These are phyloP conservation scores for Chlorops oryzae DNA, from an alignment of 1,140 invertebrate species.

Conservation along the genomic window DNA sequence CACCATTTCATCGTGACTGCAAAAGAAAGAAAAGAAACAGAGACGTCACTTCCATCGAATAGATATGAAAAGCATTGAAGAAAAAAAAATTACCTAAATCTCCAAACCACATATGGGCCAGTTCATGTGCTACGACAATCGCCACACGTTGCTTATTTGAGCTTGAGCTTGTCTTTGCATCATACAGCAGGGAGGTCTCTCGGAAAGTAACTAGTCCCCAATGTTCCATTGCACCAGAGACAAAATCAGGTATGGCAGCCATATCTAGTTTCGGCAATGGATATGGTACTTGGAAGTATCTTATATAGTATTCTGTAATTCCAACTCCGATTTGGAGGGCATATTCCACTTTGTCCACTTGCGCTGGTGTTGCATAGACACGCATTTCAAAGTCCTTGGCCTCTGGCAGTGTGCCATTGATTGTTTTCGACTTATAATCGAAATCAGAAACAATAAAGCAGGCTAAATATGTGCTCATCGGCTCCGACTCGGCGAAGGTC, in stretches of 20 bases:
- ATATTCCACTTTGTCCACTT: constrained; percentile 72
- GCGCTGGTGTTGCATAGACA: constrained; percentile 67
- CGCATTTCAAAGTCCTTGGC: constrained; percentile 57
- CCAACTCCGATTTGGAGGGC: constrained; percentile 70
- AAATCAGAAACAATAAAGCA: constrained; percentile 92
- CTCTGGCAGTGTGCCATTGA: constrained; percentile 51
- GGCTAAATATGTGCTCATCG: constrained; percentile 88
- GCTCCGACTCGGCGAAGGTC: constrained; percentile 71
- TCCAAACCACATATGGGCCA: constrained; percentile 91
- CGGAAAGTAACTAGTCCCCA: constrained; percentile 82
- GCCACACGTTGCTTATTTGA: constrained; percentile 72
- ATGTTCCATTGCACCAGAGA: constrained; percentile 93
- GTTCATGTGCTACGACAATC: constrained; percentile 79
- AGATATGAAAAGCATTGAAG: constrained; percentile 7
- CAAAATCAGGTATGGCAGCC: constrained; percentile 91
- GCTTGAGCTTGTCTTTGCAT: constrained; percentile 61
- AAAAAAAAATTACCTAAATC: constrained; percentile 60
- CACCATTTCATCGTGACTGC: constrained; percentile 87
- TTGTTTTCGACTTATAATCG: constrained; percentile 52
- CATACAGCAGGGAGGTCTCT: constrained; percentile 75
- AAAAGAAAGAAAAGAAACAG: constrained; percentile 29
- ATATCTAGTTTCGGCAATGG: constrained; percentile 85
- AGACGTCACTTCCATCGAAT: background rate
- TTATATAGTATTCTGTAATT: constrained; percentile 77
- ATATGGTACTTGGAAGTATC: constrained; percentile 81